These are phyloP conservation scores for Sebastolobus alascanus DNA, from an alignment of 2,797 vertebrate genomes.

Conservation along the genomic window DNA sequence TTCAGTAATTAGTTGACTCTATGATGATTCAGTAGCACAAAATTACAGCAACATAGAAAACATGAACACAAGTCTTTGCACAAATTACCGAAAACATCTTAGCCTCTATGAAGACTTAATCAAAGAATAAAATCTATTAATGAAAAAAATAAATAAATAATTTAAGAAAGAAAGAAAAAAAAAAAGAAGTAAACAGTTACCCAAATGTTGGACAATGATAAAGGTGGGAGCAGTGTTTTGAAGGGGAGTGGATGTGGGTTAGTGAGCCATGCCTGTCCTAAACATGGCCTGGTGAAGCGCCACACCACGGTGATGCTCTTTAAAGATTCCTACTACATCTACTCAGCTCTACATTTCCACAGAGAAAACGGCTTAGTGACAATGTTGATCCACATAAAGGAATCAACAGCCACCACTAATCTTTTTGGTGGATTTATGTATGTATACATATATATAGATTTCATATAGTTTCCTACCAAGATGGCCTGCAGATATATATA, in stretches of 20 bases:
- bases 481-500: constrained; percentile 80
- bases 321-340: constrained; percentile 83
- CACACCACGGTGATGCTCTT: constrained; percentile 77
- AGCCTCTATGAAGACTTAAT: constrained; percentile 85
- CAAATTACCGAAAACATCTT: constrained; percentile 89
- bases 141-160: constrained; percentile 48
- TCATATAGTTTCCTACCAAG: constrained; percentile 67
- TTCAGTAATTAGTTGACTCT: constrained; percentile 83
- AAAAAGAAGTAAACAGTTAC: constrained; percentile 49
- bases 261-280: constrained; percentile 69
- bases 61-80: constrained; percentile 93
- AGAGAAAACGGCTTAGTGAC: constrained; percentile 86
- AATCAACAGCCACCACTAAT: constrained; percentile 85
- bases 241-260: constrained; percentile 57
- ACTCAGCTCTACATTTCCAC: constrained; percentile 89
- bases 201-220: constrained; percentile 66
- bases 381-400: constrained; percentile 81
- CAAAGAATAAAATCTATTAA: constrained; percentile 74
- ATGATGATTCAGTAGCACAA: constrained; percentile 95
- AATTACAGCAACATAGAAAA: constrained; percentile 97
- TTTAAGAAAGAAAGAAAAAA: constrained; percentile 46
- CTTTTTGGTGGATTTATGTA: constrained; percentile 57
- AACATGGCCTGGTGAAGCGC: constrained; percentile 78
- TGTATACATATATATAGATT: constrained; percentile 81
- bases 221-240: constrained; percentile 56